Conservation (phyloP, 2,888 invertebrate genomes). For the Drosophila imparisetae region DNA sequence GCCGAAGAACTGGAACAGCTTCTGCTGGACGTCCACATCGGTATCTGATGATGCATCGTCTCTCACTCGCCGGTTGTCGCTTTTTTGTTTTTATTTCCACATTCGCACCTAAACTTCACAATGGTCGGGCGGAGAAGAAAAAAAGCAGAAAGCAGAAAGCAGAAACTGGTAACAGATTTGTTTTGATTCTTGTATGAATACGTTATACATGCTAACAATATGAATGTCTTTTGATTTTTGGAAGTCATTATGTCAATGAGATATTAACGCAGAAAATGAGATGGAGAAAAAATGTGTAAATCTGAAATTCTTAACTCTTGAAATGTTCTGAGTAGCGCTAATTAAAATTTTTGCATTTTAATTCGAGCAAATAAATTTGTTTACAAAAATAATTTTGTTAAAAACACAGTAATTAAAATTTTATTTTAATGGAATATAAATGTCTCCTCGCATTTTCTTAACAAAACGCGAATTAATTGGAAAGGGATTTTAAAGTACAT, state of each 20-base stretch:
- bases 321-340: not conserved
- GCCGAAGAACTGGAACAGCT: slow-evolving; percentile 57
- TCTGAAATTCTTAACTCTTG: too few relatives aligned
- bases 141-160: not conserved
- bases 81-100: slow-evolving; percentile 65
- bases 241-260: slow-evolving; percentile 14
- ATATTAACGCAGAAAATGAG: not conserved
- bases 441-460: not conserved
- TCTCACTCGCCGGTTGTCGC: slow-evolving; percentile 39
- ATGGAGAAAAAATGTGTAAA: not conserved
- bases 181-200: slow-evolving; percentile 49
- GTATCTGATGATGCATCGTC: slow-evolving; percentile 14
- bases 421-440: not conserved
- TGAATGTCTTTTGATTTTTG: slow-evolving; percentile 3
- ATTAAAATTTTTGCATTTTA: not conserved
- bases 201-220: slow-evolving; percentile 13
- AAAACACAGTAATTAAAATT: not conserved
- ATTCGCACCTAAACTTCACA: slow-evolving; percentile 46
- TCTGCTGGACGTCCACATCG: slow-evolving; percentile 49
- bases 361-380: not conserved
- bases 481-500: not conserved
- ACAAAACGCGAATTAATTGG: not conserved
- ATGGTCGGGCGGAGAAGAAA: slow-evolving; percentile 13
- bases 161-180: slow-evolving; percentile 45
- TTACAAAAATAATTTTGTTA: not conserved